Evolutionary conservation across 2,888 invertebrate species (phyloP), one percentile per base, ranked within the genome.

Genomic region (Noctua janthe): DNA sequence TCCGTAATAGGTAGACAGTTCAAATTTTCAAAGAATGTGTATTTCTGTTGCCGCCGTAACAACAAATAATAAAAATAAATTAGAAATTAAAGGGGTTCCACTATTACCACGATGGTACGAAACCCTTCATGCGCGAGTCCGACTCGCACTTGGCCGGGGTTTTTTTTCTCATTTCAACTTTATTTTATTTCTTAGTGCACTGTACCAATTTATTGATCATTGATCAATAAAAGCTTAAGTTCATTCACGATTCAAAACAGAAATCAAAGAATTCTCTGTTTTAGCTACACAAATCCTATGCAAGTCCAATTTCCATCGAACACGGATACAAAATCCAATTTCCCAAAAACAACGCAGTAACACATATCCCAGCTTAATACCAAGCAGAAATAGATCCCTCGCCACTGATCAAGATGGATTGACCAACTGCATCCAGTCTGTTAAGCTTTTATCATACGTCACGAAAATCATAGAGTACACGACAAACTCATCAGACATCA

Each of bases 401-500:
- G 51, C 59, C 49, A 76, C 76, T 83, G 81, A 83, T 76, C 76
- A 83, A 77, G 81, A 81, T 87, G 76, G 71, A 89, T 89, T 69
- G 82, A 80, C 78, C 35, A 47, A 73, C 73, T 80, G 77, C 78
- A 85, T 77, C 71, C 71, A 77, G 66, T 67, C 71, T 66, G 77
- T 71, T 71, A 88, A 78, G 70, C 78, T 85, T 87, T 83, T 79
- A 83, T 80, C 71, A 81, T 71, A 71, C 88, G 67, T 85, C 80
- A 87, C 17, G 11, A 49, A 73, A 74, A 72, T 82, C 70, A 76
- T 70, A 47, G 62, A 76, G 17, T 71, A 85, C 67, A 74, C 64
- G 64, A 76, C 76, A 83, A 82, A 77, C 23, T 87, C 84, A 87
- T 87, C 78, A 74, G 20, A 71, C 71, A 73, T 76, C 92, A 91